Conservation (phyloP, 2,797 vertebrate species). For the Gymnopithys bicolor region DNA sequence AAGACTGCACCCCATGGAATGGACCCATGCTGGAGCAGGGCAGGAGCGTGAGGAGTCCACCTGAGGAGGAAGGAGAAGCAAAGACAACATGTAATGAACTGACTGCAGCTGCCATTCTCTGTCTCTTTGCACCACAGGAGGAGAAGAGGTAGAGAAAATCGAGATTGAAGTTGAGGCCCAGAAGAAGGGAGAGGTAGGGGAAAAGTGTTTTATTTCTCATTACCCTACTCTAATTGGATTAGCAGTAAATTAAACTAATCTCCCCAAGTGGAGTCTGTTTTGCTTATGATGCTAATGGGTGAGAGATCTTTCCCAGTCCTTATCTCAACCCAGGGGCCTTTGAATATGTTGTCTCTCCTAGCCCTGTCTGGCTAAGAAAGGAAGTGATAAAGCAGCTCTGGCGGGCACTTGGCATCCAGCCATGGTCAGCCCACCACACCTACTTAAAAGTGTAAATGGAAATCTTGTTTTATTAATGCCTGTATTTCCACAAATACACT, state of each 20-base stretch:
- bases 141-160: not conserved
- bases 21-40: not conserved
- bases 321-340: not conserved
- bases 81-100: fast-evolving
- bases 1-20: not conserved
- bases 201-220: not conserved
- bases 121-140: fast-evolving
- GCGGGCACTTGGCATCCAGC: not conserved
- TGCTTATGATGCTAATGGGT: fast-evolving
- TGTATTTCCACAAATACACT: not conserved
- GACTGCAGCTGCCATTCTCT: fast-evolving
- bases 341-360: not conserved
- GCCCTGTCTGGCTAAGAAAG: not conserved
- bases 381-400: not conserved
- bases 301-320: not conserved
- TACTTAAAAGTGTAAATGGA: slow-evolving; percentile 1
- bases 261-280: not conserved
- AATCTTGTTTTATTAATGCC: not conserved
- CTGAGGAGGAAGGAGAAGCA: not conserved
- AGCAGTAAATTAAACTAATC: not conserved
- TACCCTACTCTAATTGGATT: not conserved
- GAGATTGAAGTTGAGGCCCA: not conserved
- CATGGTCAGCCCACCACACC: not conserved
- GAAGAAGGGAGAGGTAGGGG: not conserved
- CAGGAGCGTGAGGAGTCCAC: not conserved